Evolutionary conservation across 2,888 invertebrate species (phyloP).

Genomic region (Drosophila suboccidentalis): DNA sequence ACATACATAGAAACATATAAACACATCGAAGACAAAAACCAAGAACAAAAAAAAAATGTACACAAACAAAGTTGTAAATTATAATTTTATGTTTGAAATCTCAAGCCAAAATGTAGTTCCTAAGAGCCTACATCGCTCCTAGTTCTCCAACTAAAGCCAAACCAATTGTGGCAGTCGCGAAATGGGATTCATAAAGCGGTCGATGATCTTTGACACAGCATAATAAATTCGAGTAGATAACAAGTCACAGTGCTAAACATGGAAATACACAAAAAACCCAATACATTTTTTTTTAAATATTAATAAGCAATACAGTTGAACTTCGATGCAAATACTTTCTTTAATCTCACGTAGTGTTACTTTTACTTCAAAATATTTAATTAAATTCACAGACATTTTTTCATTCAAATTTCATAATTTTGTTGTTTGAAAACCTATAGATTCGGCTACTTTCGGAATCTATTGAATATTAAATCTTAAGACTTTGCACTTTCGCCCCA

Average conservation of each 20-base stretch:
- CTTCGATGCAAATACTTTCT: neutral
- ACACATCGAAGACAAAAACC: neutral
- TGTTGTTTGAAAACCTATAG: too few species aligned
- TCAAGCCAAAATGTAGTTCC: slow-evolving; percentile 54
- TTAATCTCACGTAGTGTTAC: too few species aligned
- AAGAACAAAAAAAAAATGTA: slow-evolving; percentile 1
- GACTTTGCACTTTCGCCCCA: neutral
- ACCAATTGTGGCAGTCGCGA: slow-evolving; percentile 17
- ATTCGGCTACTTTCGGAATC: neutral
- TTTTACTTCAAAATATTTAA: neutral
- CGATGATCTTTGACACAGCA: slow-evolving; percentile 43
- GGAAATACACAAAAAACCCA: slow-evolving; percentile 20
- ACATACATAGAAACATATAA: slow-evolving; percentile 51
- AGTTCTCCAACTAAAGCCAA: slow-evolving; percentile 18
- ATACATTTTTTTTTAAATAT: too few species aligned
- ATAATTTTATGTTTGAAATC: slow-evolving; percentile 79
- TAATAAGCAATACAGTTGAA: neutral
- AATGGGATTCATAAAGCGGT: slow-evolving; percentile 20
- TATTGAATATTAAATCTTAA: neutral
- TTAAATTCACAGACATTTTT: too few species aligned
- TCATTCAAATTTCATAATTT: too few species aligned
- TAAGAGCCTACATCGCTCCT: slow-evolving; percentile 32
- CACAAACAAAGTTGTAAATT: slow-evolving; percentile 83
- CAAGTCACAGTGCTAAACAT: slow-evolving; percentile 21
- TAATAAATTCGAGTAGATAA: slow-evolving; percentile 24